phyloP scores from a whole-genome alignment of 1,140 invertebrate species.

The Halictus rubicundus region DNA sequence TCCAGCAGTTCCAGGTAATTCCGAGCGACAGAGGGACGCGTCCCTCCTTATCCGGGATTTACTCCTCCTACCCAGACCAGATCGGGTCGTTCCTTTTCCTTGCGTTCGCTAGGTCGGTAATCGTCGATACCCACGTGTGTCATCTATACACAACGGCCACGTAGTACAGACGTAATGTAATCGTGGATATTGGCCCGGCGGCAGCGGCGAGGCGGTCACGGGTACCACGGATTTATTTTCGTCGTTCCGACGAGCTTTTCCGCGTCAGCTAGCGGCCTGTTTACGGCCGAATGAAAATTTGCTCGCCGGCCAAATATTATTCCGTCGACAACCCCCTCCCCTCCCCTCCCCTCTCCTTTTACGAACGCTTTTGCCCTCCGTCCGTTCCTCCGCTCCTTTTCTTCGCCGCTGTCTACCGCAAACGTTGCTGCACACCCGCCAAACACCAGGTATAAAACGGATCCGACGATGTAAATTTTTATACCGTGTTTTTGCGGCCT shows the following conservation, averaged over 20 bases:
- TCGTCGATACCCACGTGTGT: slow-evolving; percentile 30
- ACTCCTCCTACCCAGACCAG: not conserved
- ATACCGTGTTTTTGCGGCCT: too few species aligned
- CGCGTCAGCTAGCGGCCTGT: slow-evolving; percentile 63
- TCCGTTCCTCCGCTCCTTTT: slow-evolving; percentile 17
- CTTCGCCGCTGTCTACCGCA: not conserved
- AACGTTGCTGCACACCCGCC: slow-evolving; percentile 20
- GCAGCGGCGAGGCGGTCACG: slow-evolving; percentile 37
- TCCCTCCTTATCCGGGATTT: slow-evolving; percentile 36
- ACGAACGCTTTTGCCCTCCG: not conserved
- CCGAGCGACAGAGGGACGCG: slow-evolving; percentile 15
- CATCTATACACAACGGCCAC: slow-evolving; percentile 23
- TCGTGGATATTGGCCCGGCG: slow-evolving; percentile 54
- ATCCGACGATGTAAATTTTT: too few species aligned
- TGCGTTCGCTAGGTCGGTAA: slow-evolving; percentile 34
- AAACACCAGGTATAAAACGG: not conserved
- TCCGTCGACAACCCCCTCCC: slow-evolving; percentile 45
- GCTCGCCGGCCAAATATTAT: slow-evolving; percentile 67
- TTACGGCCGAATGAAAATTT: slow-evolving; percentile 69
- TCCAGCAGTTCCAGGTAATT: slow-evolving; percentile 37
- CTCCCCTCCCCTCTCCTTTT: too few species aligned
- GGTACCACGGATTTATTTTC: slow-evolving; percentile 62
- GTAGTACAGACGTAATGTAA: slow-evolving; percentile 62
- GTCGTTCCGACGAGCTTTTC: slow-evolving; percentile 63
- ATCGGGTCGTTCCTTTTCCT: not conserved